A percentile compares a stretch with the other conserved stretches of the same genome.
These are phyloP conservation scores for Hystrix brachyura DNA, from an alignment of 2,113 vertebrate genomes.

Conservation along the genomic window DNA sequence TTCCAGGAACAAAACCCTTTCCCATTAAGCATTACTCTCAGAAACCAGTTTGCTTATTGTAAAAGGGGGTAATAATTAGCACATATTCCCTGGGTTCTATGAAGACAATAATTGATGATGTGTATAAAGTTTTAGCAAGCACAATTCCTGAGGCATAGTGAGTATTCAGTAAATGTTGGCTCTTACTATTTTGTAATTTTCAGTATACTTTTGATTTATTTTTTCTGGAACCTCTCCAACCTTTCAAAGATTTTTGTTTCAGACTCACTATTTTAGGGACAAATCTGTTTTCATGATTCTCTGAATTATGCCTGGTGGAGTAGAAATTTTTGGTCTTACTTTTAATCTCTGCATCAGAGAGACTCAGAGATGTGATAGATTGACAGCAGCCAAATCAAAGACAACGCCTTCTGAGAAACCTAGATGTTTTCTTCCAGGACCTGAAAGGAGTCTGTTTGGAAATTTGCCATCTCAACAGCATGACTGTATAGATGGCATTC, in stretches of 20 bases:
- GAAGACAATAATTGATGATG: conserved; percentile 35
- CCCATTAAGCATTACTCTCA: neutral
- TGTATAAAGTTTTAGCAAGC: conserved; percentile 24
- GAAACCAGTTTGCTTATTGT: neutral
- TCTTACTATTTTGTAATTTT: conserved; percentile 25
- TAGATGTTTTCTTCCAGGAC: conserved; percentile 13
- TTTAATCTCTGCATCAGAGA: neutral
- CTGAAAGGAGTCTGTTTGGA: conserved; percentile 25
- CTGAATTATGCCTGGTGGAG: neutral
- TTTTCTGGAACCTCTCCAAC: conserved; percentile 1
- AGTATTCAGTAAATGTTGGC: neutral
- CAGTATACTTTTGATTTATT: neutral
- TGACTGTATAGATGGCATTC: neutral
- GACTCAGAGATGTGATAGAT: neutral
- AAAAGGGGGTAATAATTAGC: conserved; percentile 23
- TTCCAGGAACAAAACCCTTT: neutral
- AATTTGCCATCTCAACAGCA: neutral
- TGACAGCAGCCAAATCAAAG: neutral
- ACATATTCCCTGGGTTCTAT: neutral
- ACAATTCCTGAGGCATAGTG: neutral
- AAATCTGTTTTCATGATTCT: conserved; percentile 34
- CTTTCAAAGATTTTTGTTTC: neutral
- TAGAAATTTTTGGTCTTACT: conserved; percentile 4
- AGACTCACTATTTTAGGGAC: neutral
- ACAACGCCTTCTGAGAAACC: neutral